phyloP scores from a whole-genome alignment of 2,888 invertebrate species.

The Nasonia oneida region DNA sequence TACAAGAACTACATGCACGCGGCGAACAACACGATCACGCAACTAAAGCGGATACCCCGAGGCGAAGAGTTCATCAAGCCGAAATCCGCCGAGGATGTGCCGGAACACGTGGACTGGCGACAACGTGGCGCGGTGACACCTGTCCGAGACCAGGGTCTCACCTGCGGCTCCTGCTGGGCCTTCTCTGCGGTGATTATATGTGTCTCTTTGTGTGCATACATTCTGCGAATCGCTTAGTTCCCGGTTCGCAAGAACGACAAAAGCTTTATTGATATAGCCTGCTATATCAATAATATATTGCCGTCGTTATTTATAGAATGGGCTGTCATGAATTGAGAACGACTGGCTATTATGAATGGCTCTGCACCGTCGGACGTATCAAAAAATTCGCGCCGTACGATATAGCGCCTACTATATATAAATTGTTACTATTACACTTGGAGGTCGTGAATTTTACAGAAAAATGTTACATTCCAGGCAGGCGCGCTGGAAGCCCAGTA shows the following conservation, averaged over 20 bases:
- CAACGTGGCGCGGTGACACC: slow-evolving; percentile 90
- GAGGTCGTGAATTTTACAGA: too few species aligned
- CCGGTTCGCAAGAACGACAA: neutral
- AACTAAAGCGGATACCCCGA: slow-evolving; percentile 15
- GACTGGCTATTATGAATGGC: neutral
- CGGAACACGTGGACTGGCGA: slow-evolving; percentile 92
- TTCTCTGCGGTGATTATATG: slow-evolving; percentile 80
- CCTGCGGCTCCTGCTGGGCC: slow-evolving; percentile 86
- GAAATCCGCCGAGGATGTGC: slow-evolving; percentile 84
- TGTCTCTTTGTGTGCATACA: slow-evolving; percentile 27
- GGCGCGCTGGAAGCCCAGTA: slow-evolving; percentile 95
- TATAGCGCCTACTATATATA: neutral
- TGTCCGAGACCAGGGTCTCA: slow-evolving; percentile 90
- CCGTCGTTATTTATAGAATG: neutral
- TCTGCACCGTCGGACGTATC: neutral
- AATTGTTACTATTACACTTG: too few species aligned
- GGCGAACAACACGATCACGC: slow-evolving; percentile 80
- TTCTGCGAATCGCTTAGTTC: neutral
- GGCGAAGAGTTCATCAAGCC: slow-evolving; percentile 83
- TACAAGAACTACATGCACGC: slow-evolving; percentile 86
- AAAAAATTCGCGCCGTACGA: neutral
- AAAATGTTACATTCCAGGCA: slow-evolving; percentile 82
- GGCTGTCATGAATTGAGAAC: neutral
- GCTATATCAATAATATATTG: neutral
- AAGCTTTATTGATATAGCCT: neutral